These are phyloP conservation scores for Sciurus carolinensis DNA, from an alignment of 2,797 vertebrate species.

Conservation along the genomic window DNA sequence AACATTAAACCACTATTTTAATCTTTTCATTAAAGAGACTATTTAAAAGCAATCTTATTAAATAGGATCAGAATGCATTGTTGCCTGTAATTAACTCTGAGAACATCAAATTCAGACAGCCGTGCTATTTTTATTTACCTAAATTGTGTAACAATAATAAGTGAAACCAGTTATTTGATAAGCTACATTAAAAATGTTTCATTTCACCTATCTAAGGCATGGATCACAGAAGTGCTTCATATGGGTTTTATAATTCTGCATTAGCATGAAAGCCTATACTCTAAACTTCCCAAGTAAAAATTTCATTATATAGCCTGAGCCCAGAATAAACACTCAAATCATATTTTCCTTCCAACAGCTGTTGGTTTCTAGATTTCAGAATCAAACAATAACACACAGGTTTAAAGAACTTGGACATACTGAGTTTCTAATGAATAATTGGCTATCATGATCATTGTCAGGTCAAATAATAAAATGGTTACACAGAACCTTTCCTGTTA, in stretches of 20 bases:
- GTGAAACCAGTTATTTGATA: conserved; percentile 48
- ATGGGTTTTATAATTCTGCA: conserved; percentile 31
- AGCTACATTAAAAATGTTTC: conserved; percentile 64
- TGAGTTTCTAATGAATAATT: conserved; percentile 72
- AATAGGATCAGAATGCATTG: not conserved
- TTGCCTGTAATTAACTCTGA: conserved; percentile 62
- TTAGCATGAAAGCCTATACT: conserved; percentile 55
- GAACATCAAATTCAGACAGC: conserved; percentile 31
- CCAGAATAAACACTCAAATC: conserved; percentile 19
- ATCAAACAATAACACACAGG: conserved; percentile 54
- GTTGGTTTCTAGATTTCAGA: conserved; percentile 68
- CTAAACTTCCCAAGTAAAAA: conserved; percentile 42
- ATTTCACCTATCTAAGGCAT: conserved; percentile 49
- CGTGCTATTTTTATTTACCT: conserved; percentile 65
- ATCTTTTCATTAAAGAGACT: conserved; percentile 64
- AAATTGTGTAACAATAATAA: conserved; percentile 63
- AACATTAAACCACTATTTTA: conserved; percentile 64
- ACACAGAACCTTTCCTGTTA: conserved; percentile 48
- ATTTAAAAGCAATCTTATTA: conserved; percentile 4
- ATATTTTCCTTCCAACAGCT: conserved; percentile 12
- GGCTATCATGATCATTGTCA: conserved; percentile 52
- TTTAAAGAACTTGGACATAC: conserved; percentile 73
- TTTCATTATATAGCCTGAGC: conserved; percentile 22
- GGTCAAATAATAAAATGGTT: conserved; percentile 76
- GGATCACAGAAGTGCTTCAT: conserved; percentile 30